Evolutionary conservation across 2,888 invertebrate genomes (phyloP), one percentile per base, ranked within the genome.

Genomic region (Aradus depressus): DNA sequence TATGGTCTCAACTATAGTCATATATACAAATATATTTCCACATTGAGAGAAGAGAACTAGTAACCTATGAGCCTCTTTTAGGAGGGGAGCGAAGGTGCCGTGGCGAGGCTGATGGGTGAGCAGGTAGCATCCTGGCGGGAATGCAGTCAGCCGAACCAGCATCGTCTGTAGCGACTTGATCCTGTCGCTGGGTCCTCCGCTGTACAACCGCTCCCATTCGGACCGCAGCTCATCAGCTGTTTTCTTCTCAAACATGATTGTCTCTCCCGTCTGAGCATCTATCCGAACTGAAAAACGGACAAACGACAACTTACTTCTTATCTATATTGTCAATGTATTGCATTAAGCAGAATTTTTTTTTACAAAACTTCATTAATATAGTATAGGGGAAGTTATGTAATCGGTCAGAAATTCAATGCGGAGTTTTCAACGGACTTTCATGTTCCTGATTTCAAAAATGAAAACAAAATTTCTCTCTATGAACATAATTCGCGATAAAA

Each of bases 101-200:
- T 53, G 35, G 31, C 51, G 53, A 14, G 54, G 49, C 3, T 47
- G 34, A 23, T 56, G 56, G 5, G 51, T 48, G 8, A 59, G 48
- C 6, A 58, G 21, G 35, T 59, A 59, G 10, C 51, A 44, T 4
- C 58, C 59, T 10, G 47, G 35, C 23, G 56, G 53, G 18, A 58
- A 45, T 18, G 44, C 50, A 18, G 45, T 22, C 5, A 58, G 41
- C n/a, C 49, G 41, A n/a, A 41, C 53, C 25, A 60, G 34, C 19
- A 58, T 31, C 14, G 49, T 34, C 21, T 60, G 54, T n/a, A 60
- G 35, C n/a, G 52, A 34, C 23, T 43, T 37, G 22, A 53, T 28
- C 34, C 47, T 43, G 14, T 25, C 10, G 19, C 34, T 21, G n/a
- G 48, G 38, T 21, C 32, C 34, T 3, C 37, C 41, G 10, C 23